These are phyloP conservation scores for Lithophane ornitopus DNA, from an alignment of 2,888 invertebrate genomes.

Conservation along the genomic window DNA sequence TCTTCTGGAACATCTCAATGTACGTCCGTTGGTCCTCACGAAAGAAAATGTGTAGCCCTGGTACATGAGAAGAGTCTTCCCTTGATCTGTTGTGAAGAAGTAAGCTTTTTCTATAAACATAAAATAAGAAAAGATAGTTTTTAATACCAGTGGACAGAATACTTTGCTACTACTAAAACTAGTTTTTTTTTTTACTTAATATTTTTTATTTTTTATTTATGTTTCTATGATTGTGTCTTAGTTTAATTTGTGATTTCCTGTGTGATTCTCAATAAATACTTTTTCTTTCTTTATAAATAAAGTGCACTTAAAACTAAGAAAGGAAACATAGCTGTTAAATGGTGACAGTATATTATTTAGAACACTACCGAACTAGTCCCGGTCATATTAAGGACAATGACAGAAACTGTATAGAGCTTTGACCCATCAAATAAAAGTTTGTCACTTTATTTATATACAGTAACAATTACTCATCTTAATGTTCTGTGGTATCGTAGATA, in stretches of 20 bases:
- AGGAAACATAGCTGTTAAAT: not conserved
- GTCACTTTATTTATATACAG: too few species aligned
- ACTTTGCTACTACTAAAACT: too few species aligned
- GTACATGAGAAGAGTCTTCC: slow-evolving; percentile 42
- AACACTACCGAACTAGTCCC: not conserved
- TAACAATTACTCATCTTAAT: too few species aligned
- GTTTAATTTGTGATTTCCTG: too few species aligned
- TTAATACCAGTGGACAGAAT: not conserved
- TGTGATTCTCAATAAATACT: too few species aligned
- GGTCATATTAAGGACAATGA: not conserved
- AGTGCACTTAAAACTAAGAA: not conserved
- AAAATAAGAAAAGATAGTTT: not conserved
- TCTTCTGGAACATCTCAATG: slow-evolving; percentile 43
- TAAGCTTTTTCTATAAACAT: slow-evolving; percentile 24
- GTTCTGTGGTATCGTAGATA: too few species aligned
- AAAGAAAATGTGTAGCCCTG: slow-evolving; percentile 49
- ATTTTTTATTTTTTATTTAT: too few species aligned
- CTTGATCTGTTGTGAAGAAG: slow-evolving; percentile 41
- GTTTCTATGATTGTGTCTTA: too few species aligned
- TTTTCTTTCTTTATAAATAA: too few species aligned
- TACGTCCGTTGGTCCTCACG: slow-evolving; percentile 24
- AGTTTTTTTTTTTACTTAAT: too few species aligned
- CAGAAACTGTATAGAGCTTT: too few species aligned
- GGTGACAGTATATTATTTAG: not conserved
- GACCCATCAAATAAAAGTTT: too few species aligned